Evolutionary conservation across 92 coral and sea anemone genomes (phyloP).

Genomic region (Actinostola sp.): DNA sequence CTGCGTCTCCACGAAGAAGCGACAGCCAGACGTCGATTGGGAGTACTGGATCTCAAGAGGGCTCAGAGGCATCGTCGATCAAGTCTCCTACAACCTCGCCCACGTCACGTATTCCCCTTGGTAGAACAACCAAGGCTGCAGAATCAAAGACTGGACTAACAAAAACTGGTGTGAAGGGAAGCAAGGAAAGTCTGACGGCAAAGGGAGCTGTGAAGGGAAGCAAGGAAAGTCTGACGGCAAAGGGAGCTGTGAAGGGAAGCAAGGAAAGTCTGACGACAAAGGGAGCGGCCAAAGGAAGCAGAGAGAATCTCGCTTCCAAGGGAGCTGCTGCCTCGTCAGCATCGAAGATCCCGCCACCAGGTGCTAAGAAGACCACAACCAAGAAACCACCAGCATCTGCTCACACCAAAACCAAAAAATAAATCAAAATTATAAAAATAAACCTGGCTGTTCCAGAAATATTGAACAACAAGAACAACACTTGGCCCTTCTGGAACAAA

Average conservation of each 20-base stretch:
- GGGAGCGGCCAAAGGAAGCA: slow-evolving; percentile 24
- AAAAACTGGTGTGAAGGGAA: slow-evolving; percentile 28
- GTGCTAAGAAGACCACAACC: slow-evolving; percentile 20
- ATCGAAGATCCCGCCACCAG: slow-evolving; percentile 2
- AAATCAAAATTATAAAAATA: neutral
- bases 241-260: slow-evolving; percentile 22
- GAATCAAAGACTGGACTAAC: slow-evolving; percentile 28
- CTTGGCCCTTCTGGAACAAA: neutral
- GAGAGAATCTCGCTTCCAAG: slow-evolving; percentile 27
- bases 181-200: slow-evolving; percentile 18
- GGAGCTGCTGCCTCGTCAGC: slow-evolving; percentile 13
- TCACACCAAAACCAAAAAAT: slow-evolving; percentile 19
- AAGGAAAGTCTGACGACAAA: slow-evolving; percentile 14
- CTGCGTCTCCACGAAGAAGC: slow-evolving; percentile 37
- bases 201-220: slow-evolving; percentile 23
- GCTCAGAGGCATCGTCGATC: slow-evolving; percentile 40
- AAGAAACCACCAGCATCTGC: slow-evolving; percentile 34
- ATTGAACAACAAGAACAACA: too few relatives aligned
- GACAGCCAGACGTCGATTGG: slow-evolving; percentile 81
- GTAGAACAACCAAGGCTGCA: slow-evolving; percentile 17
- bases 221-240: slow-evolving; percentile 15
- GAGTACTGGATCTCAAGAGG: slow-evolving; percentile 71
- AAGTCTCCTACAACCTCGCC: slow-evolving; percentile 41
- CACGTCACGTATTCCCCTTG: slow-evolving; percentile 19
- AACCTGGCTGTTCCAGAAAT: neutral